Base-by-base conservation (phyloP, 2,888 invertebrate genomes). In the Itoplectis maculator region DNA sequence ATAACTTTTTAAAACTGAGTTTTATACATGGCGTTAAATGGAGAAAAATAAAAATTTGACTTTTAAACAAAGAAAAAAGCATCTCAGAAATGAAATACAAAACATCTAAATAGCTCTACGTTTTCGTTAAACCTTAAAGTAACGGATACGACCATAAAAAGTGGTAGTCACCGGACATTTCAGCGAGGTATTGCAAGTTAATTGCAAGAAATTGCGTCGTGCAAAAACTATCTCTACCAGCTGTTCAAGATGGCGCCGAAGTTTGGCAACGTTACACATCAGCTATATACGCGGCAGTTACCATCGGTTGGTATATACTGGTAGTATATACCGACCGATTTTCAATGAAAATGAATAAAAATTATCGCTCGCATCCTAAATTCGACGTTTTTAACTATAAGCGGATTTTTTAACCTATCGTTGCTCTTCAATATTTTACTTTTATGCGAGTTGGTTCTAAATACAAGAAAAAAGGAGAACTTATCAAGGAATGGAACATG, bases 201-300 rank as follows among this genome's bases (percentile, higher is more conserved):
- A 56, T 23, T 2, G 29, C 2, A 13, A 15, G 18, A 42, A 42
- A 18, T 8, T 9, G 15, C 15, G 20, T 18, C 20, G 7, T 5
- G 20, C 9, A 18, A 45, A 63, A 23, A 18, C 18, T 42, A 63
- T 63, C n/a, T 20, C 13, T 5, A 7, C n/a, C 4, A n/a, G 56
- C 29, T 56, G 7, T 56, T 29, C 56, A 13, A 29, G 9, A 56
- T 56, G 23, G 29, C 29, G 29, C 9, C 29, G 29, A 7, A 56
- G 29, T 13, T 56, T 56, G 29, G 56, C 29, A 56, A 56, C 56
- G 56, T 29, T 5, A 29, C 56, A 56, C 56, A 56, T 29, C 0
- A 56, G 29, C 56, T 9, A 20, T 56, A 23, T 0, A 56, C 23
- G n/a, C 0, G 0, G 5, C 2, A 13, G 23, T 7, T 56, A 56